Evolutionary conservation across 2,113 vertebrate genomes (phyloP).

Genomic region (Pteropus alecto): DNA sequence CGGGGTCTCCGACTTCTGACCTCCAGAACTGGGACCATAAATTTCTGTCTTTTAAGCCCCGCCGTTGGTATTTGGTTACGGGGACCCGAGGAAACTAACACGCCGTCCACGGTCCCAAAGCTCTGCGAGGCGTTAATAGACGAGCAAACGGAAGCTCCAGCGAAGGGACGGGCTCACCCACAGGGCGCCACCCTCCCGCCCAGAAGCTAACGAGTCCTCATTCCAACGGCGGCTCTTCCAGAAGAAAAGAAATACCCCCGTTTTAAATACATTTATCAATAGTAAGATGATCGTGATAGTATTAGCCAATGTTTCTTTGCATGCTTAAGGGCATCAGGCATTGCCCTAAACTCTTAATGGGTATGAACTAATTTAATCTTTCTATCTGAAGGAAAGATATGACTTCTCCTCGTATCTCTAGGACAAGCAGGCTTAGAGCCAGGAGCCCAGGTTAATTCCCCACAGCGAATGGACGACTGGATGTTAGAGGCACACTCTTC

Average conservation of each 20-base stretch:
- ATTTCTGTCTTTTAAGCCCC: neutral
- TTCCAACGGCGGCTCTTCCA: neutral
- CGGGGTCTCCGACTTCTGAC: neutral
- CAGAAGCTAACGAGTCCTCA: neutral
- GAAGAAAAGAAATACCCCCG: neutral
- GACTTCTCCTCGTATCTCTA: neutral
- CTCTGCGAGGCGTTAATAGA: neutral
- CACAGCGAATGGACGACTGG: neutral
- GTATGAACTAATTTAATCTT: neutral
- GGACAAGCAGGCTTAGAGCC: neutral
- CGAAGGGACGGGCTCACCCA: neutral
- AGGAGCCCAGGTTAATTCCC: neutral
- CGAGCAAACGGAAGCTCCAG: neutral
- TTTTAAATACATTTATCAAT: neutral
- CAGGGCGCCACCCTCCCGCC: too few relatives aligned
- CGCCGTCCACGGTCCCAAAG: neutral
- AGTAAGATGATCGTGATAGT: neutral
- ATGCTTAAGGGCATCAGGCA: neutral
- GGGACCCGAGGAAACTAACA: fast-evolving
- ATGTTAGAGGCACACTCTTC: neutral
- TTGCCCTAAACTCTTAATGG: neutral
- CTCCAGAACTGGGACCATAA: neutral
- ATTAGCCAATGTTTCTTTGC: neutral
- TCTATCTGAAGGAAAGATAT: neutral
- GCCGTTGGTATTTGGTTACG: neutral